Percentiles rank a stretch among this genome's conserved stretches.
Conservation (phyloP, 35 echinoderm and acorn worm species). For the Ophiothrix spiculata region DNA sequence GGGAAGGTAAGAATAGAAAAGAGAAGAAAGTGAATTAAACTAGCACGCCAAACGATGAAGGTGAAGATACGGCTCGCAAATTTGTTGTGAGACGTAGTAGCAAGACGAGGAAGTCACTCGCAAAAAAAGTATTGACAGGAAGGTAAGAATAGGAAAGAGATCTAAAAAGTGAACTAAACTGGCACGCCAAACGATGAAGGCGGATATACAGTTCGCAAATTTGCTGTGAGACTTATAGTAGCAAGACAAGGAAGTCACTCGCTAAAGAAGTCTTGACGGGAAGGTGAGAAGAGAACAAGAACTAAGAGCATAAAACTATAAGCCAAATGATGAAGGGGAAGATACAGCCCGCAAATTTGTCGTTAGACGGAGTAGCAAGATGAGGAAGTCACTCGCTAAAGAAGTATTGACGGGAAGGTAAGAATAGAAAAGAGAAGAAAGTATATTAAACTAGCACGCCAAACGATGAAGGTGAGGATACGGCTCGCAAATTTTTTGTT, state of each 20-base stretch:
- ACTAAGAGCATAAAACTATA: too few relatives aligned
- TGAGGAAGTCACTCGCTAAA: constrained; percentile 76
- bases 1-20: constrained; percentile 87
- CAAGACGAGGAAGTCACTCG: constrained; percentile 81
- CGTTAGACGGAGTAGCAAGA: constrained; percentile 62
- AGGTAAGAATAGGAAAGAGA: too few relatives aligned
- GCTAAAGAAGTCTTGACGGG: too few relatives aligned
- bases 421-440: constrained; percentile 51
- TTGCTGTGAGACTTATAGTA: too few relatives aligned
- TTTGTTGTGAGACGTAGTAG: constrained; percentile 64
- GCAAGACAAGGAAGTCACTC: too few relatives aligned
- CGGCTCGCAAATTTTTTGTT: constrained; percentile 66
- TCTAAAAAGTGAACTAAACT: too few relatives aligned
- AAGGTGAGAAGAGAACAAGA: too few relatives aligned
- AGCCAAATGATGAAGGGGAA: constrained; percentile 5
- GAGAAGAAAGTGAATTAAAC: too few relatives aligned
- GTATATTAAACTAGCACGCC: not conserved
- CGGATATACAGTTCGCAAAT: too few relatives aligned
- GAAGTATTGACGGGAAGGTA: constrained; percentile 71
- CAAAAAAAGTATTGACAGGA: constrained; percentile 75
- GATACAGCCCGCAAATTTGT: constrained; percentile 66
- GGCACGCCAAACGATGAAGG: too few relatives aligned
- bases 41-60: too few relatives aligned
- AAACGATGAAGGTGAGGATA: constrained; percentile 9
- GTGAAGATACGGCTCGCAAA: constrained; percentile 44